A percentile compares a stretch with the other conserved stretches of the same genome.
phyloP scores from a whole-genome alignment of 2,113 vertebrate species.

The Nothocercus nigrocapillus region DNA sequence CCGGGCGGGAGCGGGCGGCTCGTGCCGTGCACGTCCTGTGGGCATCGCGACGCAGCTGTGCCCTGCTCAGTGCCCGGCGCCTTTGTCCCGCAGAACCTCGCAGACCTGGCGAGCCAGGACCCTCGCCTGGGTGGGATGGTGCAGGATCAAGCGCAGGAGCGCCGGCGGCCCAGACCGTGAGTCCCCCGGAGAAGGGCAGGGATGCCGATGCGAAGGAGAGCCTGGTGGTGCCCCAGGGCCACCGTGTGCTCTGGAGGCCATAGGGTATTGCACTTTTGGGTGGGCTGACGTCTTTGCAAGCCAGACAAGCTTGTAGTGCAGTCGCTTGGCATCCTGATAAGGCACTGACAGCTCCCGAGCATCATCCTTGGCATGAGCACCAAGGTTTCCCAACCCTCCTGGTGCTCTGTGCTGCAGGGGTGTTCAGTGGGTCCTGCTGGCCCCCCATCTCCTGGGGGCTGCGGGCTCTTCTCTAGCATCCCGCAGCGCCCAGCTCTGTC shows the following conservation, averaged over 20 bases:
- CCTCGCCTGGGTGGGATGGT: constrained; percentile 77
- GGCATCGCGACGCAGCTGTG: accelerated
- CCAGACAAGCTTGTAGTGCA: neutral
- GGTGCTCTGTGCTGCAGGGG: accelerated
- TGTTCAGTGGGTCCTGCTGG: neutral
- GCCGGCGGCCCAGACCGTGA: constrained; percentile 84
- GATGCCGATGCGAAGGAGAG: neutral
- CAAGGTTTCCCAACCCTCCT: neutral
- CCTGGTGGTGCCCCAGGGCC: accelerated
- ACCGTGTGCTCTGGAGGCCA: accelerated
- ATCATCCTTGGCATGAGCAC: accelerated
- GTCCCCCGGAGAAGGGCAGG: neutral
- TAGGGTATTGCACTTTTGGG: too few relatives aligned
- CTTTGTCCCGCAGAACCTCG: constrained; percentile 79
- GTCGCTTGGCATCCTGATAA: neutral
- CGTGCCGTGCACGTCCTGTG: neutral
- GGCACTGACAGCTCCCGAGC: neutral
- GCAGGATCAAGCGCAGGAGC: constrained; percentile 86
- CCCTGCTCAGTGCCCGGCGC: accelerated
- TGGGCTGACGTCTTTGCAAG: neutral
- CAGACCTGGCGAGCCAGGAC: constrained; percentile 83
- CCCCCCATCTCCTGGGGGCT: neutral
- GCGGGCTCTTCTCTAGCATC: neutral
- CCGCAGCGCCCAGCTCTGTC: neutral
- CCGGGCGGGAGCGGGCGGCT: too few relatives aligned